These are phyloP conservation scores for Desmophyllum pertusum DNA, from an alignment of 92 coral and sea anemone species.

Conservation along the genomic window DNA sequence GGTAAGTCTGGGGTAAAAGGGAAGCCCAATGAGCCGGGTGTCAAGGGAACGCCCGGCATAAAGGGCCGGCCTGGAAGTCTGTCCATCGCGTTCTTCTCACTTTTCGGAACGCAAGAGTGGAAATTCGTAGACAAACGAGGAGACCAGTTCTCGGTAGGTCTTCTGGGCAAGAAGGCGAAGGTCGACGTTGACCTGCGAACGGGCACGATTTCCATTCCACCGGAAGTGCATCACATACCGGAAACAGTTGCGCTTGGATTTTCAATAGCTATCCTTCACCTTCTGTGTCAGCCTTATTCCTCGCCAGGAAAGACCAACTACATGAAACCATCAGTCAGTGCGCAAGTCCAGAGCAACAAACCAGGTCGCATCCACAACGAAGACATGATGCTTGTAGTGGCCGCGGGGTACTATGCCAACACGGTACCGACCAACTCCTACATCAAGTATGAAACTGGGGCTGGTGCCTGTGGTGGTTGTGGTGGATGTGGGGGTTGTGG, in stretches of 20 bases:
- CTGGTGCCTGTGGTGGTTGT: constrained; percentile 39
- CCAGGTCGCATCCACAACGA: constrained; percentile 48
- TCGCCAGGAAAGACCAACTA: constrained; percentile 9
- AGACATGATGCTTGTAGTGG: constrained; percentile 46
- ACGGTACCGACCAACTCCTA: constrained; percentile 59
- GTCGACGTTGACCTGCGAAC: constrained; percentile 47
- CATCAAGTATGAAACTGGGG: constrained; percentile 29
- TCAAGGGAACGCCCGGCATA: constrained; percentile 16
- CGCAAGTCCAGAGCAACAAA: constrained; percentile 3
- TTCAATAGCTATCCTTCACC: constrained; percentile 71
- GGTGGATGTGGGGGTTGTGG: constrained; percentile 47
- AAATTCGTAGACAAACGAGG: constrained; percentile 28
- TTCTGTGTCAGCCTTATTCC: constrained; percentile 68
- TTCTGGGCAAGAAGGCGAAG: constrained; percentile 2
- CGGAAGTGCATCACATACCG: constrained; percentile 63
- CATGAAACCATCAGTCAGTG: constrained; percentile 33
- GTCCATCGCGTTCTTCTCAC: constrained; percentile 43
- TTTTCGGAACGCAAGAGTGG: constrained; percentile 42
- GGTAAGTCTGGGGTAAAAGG: constrained; percentile 44
- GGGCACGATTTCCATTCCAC: constrained; percentile 49
- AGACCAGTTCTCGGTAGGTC: constrained; percentile 38
- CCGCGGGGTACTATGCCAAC: constrained; percentile 60
- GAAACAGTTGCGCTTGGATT: constrained; percentile 75
- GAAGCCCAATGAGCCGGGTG: neutral
- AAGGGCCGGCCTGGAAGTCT: constrained; percentile 60